Conservation (phyloP, 2,888 invertebrate genomes). For the Drosophila maculinotata region DNA sequence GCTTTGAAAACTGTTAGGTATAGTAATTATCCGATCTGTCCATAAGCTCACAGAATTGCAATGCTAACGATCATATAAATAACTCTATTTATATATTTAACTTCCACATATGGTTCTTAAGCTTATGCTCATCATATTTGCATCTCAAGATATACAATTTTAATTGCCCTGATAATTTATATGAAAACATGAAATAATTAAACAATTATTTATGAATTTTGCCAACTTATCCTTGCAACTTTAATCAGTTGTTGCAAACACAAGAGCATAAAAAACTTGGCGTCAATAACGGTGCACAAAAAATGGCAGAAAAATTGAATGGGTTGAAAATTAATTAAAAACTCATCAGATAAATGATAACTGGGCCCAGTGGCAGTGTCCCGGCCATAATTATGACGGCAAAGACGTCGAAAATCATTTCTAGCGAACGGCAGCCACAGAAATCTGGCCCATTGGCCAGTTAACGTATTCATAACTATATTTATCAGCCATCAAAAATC, state of each 20-base stretch:
- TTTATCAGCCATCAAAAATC: slow-evolving; percentile 78
- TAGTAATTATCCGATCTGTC: background rate
- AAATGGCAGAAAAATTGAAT: slow-evolving; percentile 14
- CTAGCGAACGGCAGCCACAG: slow-evolving; percentile 37
- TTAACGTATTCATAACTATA: slow-evolving; percentile 79
- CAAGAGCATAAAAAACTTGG: background rate
- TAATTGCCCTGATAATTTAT: background rate
- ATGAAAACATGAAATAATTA: too few relatives aligned
- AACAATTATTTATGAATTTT: slow-evolving; percentile 1
- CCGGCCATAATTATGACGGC: slow-evolving; percentile 49
- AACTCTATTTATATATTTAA: too few relatives aligned
- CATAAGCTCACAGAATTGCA: background rate
- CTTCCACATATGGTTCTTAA: too few relatives aligned
- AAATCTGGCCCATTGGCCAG: slow-evolving; percentile 32
- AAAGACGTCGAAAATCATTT: slow-evolving; percentile 45
- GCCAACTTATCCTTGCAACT: background rate
- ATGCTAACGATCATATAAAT: background rate
- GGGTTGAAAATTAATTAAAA: slow-evolving; percentile 73
- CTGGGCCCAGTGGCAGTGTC: slow-evolving; percentile 27
- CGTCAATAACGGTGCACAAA: slow-evolving; percentile 15
- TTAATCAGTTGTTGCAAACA: background rate
- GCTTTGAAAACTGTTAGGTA: background rate
- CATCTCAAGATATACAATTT: too few relatives aligned
- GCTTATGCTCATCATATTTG: too few relatives aligned
- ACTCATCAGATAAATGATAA: slow-evolving; percentile 73